A percentile compares a stretch with the other conserved stretches of the same genome.
Conservation (phyloP, 2,888 invertebrate species). For the Ditula angustiorana region DNA sequence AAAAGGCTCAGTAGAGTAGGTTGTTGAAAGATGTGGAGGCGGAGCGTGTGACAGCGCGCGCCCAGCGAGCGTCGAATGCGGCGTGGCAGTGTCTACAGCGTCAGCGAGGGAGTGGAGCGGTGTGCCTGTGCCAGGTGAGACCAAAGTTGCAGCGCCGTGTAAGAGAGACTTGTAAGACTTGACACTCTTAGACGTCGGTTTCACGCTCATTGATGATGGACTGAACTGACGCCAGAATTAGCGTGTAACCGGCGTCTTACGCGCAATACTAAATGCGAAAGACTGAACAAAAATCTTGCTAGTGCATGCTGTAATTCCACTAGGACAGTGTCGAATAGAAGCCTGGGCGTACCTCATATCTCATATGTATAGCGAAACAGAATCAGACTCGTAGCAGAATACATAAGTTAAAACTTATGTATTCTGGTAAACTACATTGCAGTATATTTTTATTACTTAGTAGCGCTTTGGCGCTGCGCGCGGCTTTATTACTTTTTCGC, state of each 20-base stretch:
- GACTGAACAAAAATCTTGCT: no score
- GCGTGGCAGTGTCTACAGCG: conserved; percentile 81
- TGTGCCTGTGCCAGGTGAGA: conserved; percentile 75
- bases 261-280: no score
- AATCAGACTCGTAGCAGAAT: not conserved
- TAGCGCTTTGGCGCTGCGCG: not conserved
- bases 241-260: no score
- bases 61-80: conserved; percentile 73
- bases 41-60: conserved; percentile 66
- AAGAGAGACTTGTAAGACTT: no score
- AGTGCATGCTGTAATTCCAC: no score
- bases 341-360: no score
- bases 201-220: no score
- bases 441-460: conserved; percentile 3
- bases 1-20: conserved; percentile 30
- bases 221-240: no score
- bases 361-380: not conserved
- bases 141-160: no score
- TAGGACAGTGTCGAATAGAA: no score
- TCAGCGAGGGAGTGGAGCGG: conserved; percentile 82
- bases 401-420: not conserved
- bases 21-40: conserved; percentile 55
- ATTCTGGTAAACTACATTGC: no score
- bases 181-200: no score
- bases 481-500: not conserved